Conservation (phyloP, 2,113 vertebrate genomes). For the Thomomys bottae region DNA sequence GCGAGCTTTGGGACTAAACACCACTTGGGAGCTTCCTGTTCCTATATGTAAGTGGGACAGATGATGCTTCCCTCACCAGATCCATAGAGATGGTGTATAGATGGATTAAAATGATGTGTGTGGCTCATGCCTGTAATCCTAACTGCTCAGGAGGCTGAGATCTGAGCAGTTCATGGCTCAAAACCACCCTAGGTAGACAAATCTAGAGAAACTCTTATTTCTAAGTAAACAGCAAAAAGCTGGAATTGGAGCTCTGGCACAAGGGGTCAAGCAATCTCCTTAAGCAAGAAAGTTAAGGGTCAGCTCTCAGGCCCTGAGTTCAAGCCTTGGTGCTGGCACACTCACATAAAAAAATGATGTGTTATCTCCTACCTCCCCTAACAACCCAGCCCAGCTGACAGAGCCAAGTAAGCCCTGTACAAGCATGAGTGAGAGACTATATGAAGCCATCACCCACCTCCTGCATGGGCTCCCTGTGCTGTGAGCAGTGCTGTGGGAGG, state of each 20-base stretch:
- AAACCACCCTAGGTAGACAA: too few species aligned
- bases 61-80: background rate
- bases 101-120: background rate
- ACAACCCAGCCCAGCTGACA: background rate
- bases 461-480: background rate
- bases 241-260: too few species aligned
- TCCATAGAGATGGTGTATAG: background rate
- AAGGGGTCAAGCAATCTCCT: too few species aligned
- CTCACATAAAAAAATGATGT: too few species aligned
- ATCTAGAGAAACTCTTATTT: too few species aligned
- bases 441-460: background rate
- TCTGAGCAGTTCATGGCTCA: too few species aligned
- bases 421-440: background rate
- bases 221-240: too few species aligned
- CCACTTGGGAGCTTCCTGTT: background rate
- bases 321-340: too few species aligned
- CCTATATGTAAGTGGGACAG: background rate
- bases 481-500: background rate
- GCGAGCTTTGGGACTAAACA: conserved; percentile 4
- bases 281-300: too few species aligned
- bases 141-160: too few species aligned
- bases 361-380: background rate
- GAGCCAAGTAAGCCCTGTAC: background rate
- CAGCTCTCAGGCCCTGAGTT: too few species aligned
- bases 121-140: too few species aligned